Base-by-base conservation (phyloP, 2,888 invertebrate species). In the Timandra comae region DNA sequence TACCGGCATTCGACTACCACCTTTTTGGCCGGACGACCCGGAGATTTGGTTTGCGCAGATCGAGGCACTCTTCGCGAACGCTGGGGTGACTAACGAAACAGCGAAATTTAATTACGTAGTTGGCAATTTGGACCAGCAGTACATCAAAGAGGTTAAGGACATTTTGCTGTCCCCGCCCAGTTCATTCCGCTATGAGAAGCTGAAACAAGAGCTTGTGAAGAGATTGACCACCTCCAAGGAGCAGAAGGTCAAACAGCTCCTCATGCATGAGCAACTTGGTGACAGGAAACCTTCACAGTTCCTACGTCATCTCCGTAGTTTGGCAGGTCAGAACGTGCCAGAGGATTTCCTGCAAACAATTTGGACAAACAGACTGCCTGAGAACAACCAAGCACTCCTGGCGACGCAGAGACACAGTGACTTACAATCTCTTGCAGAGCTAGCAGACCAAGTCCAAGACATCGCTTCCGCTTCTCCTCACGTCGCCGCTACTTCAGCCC, bases 201-300 rank as follows among this genome's bases (percentile, higher is more conserved):
- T 35, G 9, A 41, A 41, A 20, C 20, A 12, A 19, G 33, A 30
- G 12, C 25, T 39, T 7, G 25, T 26, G 10, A 27, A 27, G 13
- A 5, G 27, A 9, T 24, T 34, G 7, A 11, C 29, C 2, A 12
- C 23, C n/a, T 31, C 28, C 7, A 4, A n/a, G n/a, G 28, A n/a
- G 3, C 16, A 28, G 13, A 13, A 7, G 19, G 7, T 36, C 3
- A 30, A 33, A n/a, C 39, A 41, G 23, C 28, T 36, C n/a, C 21
- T 38, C 3, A 31, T 26, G 16, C 34, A 35, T 13, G 37, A 40
- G 16, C 39, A 36, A 20, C 22, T 41, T 7, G 45, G 39, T 1
- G 39, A 39, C 12, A 29, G 45, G 5, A 33, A 35, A 10, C 42
- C 40, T 0, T 35, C 38, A 2, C 39, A 42, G 9, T 42, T 37